Percentiles rank a stretch among this genome's conserved stretches.
Evolutionary conservation across 2,797 vertebrate genomes (phyloP).

Genomic region (Anolis apletophallus): DNA sequence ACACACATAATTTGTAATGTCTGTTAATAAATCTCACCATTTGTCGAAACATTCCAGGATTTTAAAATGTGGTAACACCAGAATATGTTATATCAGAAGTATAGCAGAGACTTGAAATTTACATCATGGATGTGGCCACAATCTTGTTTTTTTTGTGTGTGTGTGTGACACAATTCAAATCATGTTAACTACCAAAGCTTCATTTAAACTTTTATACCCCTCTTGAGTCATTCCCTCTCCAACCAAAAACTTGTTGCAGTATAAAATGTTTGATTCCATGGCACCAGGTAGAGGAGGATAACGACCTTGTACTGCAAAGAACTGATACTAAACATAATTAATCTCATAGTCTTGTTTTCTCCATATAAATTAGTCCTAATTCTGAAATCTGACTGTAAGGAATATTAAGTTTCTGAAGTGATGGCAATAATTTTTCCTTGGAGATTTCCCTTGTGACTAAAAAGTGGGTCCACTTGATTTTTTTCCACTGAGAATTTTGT

Average conservation of each 20-base stretch:
- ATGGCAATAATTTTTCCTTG: neutral
- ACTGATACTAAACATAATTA: neutral
- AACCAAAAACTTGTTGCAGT: slow-evolving; percentile 33
- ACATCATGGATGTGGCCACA: slow-evolving; percentile 12
- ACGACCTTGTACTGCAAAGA: neutral
- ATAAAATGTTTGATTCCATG: slow-evolving; percentile 42
- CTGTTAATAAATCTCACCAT: slow-evolving; percentile 60
- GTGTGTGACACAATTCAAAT: slow-evolving; percentile 38
- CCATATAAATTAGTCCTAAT: neutral
- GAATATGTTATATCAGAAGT: slow-evolving; percentile 53
- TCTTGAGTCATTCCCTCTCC: slow-evolving; percentile 13
- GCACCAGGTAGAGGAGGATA: neutral
- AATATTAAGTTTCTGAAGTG: neutral
- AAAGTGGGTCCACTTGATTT: neutral
- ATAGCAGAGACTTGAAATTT: slow-evolving; percentile 44
- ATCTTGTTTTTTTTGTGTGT: slow-evolving; percentile 44
- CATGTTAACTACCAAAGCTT: slow-evolving; percentile 32
- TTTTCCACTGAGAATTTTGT: neutral
- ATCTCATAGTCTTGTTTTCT: neutral
- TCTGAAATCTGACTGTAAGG: neutral
- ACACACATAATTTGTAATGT: slow-evolving; percentile 60
- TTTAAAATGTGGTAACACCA: slow-evolving; percentile 37
- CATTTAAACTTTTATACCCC: neutral
- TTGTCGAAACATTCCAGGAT: slow-evolving; percentile 68
- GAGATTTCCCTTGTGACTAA: neutral